phyloP scores from a whole-genome alignment of 1,140 invertebrate genomes.

The Hycleus cichorii region DNA sequence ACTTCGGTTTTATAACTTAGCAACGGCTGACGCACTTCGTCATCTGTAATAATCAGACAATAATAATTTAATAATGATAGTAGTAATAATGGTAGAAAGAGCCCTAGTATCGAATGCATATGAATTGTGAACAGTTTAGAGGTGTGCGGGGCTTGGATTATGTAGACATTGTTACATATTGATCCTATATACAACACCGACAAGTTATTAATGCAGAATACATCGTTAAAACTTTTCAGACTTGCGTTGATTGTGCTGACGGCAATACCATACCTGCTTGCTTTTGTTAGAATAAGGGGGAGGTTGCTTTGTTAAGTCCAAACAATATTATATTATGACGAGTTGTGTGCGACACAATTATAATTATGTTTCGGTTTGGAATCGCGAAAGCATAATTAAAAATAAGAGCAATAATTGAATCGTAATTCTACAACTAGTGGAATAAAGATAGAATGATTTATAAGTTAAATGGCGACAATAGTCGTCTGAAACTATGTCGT shows the following conservation, averaged over 20 bases:
- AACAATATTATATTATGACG: slow-evolving; percentile 36
- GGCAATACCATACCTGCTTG: slow-evolving; percentile 36
- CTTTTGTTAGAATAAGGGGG: slow-evolving; percentile 25
- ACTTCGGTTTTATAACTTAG: too few relatives aligned
- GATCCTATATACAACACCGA: slow-evolving; percentile 33
- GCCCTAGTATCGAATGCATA: too few relatives aligned
- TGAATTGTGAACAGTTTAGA: too few relatives aligned
- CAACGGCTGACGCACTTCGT: too few relatives aligned
- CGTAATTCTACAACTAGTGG: not conserved
- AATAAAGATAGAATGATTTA: not conserved
- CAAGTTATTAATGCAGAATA: slow-evolving; percentile 41
- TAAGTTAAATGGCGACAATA: not conserved
- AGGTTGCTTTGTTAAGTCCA: slow-evolving; percentile 25
- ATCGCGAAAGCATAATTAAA: slow-evolving; percentile 36
- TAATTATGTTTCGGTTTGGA: slow-evolving; percentile 38
- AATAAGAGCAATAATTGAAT: slow-evolving; percentile 24
- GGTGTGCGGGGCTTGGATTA: too few relatives aligned
- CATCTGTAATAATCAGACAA: too few relatives aligned
- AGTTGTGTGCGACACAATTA: slow-evolving; percentile 36
- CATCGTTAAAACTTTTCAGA: slow-evolving; percentile 43
- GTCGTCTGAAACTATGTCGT: too few relatives aligned
- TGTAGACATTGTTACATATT: slow-evolving; percentile 17
- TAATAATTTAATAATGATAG: too few relatives aligned
- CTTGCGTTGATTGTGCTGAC: slow-evolving; percentile 36
- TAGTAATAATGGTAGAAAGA: too few relatives aligned